These are phyloP conservation scores for Pocillopora meandrina DNA, from an alignment of 92 coral and sea anemone species.

Conservation along the genomic window DNA sequence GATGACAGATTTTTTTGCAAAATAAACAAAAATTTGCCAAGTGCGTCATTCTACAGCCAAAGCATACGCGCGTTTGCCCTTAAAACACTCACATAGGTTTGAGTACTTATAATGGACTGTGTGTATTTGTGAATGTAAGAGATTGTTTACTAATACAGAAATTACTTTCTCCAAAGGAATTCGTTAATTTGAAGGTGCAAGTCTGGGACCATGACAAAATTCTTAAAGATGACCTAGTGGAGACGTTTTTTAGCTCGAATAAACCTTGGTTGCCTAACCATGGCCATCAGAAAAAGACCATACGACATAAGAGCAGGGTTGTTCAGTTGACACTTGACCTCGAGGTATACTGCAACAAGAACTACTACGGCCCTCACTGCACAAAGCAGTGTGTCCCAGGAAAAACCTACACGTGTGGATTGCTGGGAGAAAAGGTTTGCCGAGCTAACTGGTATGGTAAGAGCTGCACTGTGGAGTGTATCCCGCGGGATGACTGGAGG, in stretches of 20 bases:
- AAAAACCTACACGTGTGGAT: slow-evolving; percentile 50
- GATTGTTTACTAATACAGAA: too few species aligned
- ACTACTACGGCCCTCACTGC: slow-evolving; percentile 62
- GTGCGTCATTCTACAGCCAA: too few species aligned
- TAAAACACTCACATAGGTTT: too few species aligned
- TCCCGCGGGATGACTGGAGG: slow-evolving; percentile 42
- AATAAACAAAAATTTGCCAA: too few species aligned
- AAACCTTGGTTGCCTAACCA: neutral
- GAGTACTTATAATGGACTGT: too few species aligned
- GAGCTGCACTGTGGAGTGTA: slow-evolving; percentile 62
- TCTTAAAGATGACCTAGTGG: slow-evolving; percentile 20
- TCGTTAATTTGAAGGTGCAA: neutral
- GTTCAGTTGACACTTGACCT: slow-evolving; percentile 7
- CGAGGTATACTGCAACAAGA: slow-evolving; percentile 30
- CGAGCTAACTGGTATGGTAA: slow-evolving; percentile 57
- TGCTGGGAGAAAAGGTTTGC: slow-evolving; percentile 48
- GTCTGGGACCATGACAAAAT: slow-evolving; percentile 22
- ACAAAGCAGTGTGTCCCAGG: slow-evolving; percentile 53
- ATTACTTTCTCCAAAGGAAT: slow-evolving; percentile 9
- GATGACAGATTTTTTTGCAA: too few species aligned
- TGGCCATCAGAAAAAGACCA: neutral
- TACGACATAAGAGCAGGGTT: neutral
- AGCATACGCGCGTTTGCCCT: too few species aligned
- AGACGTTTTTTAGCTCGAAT: neutral
- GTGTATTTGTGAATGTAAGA: too few species aligned